Percentiles rank a stretch among this genome's conserved stretches.
Evolutionary conservation across 2,113 vertebrate species (phyloP).

Genomic region (Bujurquina vittata): DNA sequence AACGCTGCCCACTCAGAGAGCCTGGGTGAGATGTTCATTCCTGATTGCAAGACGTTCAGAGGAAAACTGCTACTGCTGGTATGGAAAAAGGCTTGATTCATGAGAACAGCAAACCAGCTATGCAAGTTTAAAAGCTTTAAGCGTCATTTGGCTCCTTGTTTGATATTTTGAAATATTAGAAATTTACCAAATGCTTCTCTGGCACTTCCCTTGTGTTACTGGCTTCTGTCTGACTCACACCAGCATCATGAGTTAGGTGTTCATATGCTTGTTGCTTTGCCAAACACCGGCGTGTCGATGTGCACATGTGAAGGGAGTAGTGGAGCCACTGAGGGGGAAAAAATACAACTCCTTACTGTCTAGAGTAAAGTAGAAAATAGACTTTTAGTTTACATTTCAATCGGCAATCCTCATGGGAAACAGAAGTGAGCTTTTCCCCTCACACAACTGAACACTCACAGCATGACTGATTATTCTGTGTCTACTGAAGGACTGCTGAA

Average conservation of each 20-base stretch:
- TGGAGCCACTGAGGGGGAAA: background rate
- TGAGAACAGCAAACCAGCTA: background rate
- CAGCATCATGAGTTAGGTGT: slow-evolving; percentile 4
- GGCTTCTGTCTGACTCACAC: slow-evolving; percentile 5
- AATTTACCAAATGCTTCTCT: background rate
- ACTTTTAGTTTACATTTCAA: background rate
- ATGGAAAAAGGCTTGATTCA: slow-evolving; percentile 15
- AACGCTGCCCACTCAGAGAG: slow-evolving; percentile 20
- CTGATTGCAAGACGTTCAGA: slow-evolving; percentile 23
- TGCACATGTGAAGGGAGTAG: background rate
- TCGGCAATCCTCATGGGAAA: background rate
- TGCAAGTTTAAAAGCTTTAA: background rate
- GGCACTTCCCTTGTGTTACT: background rate
- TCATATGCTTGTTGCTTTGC: slow-evolving; percentile 3
- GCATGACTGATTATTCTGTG: background rate
- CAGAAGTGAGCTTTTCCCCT: background rate
- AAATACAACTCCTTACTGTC: background rate
- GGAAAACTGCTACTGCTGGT: slow-evolving; percentile 5
- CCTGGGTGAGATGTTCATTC: slow-evolving; percentile 21
- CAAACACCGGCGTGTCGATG: background rate
- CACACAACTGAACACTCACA: background rate
- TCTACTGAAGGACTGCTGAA: slow-evolving; percentile 7
- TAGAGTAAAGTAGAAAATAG: background rate
- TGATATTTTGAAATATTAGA: background rate
- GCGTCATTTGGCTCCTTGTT: background rate